These are phyloP conservation scores for Nomada fucata DNA, from an alignment of 2,888 invertebrate genomes.

Conservation along the genomic window DNA sequence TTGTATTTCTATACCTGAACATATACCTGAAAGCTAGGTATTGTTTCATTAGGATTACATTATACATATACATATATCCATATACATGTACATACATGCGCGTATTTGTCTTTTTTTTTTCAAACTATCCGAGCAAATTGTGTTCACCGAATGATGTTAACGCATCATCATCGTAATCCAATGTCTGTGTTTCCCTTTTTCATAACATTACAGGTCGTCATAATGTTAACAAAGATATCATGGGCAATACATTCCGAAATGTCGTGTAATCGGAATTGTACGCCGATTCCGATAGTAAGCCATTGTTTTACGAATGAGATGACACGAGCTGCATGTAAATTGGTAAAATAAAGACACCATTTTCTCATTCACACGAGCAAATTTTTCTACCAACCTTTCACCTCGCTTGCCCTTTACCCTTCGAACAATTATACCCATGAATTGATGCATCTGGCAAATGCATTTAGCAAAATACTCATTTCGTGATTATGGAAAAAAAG, in stretches of 20 bases:
- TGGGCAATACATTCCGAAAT: neutral
- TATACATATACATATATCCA: neutral
- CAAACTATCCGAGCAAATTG: neutral
- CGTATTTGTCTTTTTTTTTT: neutral
- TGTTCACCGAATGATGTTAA: neutral
- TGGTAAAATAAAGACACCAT: slow-evolving; percentile 29
- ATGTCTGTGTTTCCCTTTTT: neutral
- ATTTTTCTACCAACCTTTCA: too few relatives aligned
- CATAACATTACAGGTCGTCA: neutral
- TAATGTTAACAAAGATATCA: neutral
- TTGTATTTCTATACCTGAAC: slow-evolving; percentile 49
- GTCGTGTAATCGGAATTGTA: neutral
- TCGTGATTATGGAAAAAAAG: too few relatives aligned
- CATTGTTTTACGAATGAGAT: neutral
- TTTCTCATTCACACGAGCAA: slow-evolving; percentile 2
- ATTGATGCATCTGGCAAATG: neutral
- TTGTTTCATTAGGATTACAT: neutral
- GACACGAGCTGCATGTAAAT: slow-evolving; percentile 8
- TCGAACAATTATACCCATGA: neutral
- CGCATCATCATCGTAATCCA: too few relatives aligned
- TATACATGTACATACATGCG: neutral
- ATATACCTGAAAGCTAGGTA: slow-evolving; percentile 18
- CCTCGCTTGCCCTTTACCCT: too few relatives aligned
- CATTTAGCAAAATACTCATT: neutral
- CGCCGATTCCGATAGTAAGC: neutral